phyloP scores from a whole-genome alignment of 2,888 invertebrate species.

The Patella depressa region DNA sequence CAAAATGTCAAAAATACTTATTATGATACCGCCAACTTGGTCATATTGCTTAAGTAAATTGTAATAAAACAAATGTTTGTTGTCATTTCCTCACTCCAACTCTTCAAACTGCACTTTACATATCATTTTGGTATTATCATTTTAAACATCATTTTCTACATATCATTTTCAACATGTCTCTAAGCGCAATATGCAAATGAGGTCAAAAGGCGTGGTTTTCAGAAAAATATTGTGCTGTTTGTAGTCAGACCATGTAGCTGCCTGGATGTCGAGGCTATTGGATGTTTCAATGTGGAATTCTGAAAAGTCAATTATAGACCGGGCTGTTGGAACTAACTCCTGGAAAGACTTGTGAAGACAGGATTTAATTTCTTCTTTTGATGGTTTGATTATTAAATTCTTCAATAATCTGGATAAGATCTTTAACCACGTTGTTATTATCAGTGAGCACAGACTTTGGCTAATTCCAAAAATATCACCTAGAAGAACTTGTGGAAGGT shows the following conservation, averaged over 20 bases:
- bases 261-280: conserved; percentile 18
- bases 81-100: too few species aligned
- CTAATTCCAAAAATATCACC: not conserved
- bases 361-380: not conserved
- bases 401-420: not conserved
- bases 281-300: conserved; percentile 31
- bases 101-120: too few species aligned
- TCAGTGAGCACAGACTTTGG: not conserved
- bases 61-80: too few species aligned
- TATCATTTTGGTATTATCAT: too few species aligned
- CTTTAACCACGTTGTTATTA: not conserved
- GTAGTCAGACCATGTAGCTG: conserved; percentile 28
- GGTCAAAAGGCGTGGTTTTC: too few species aligned
- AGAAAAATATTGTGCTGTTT: conserved; percentile 29
- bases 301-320: conserved; percentile 29
- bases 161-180: too few species aligned
- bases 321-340: not conserved
- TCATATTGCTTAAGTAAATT: too few species aligned
- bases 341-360: not conserved
- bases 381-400: not conserved
- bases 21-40: too few species aligned
- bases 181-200: too few species aligned
- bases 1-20: too few species aligned
- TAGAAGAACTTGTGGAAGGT: not conserved
- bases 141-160: too few species aligned